These are phyloP conservation scores for Eristalis arbustorum DNA, from an alignment of 2,888 invertebrate species.

Conservation along the genomic window DNA sequence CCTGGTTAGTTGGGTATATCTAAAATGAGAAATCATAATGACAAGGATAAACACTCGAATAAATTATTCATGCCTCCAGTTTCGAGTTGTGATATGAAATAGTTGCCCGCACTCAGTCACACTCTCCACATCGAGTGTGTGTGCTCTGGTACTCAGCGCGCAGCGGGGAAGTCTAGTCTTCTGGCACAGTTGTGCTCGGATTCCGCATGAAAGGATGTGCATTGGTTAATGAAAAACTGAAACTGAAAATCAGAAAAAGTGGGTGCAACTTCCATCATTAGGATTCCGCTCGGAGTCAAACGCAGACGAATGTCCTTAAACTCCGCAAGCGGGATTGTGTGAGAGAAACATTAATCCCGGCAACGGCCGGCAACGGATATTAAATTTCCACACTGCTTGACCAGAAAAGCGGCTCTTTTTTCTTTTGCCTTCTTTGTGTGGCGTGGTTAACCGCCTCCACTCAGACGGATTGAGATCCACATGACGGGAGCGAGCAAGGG, in stretches of 20 bases:
- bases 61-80: constrained; percentile 68
- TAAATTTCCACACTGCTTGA: constrained; percentile 54
- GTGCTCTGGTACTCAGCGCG: constrained; percentile 27
- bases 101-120: constrained; percentile 7
- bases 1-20: constrained; percentile 51
- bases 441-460: constrained; percentile 28
- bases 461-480: constrained; percentile 21
- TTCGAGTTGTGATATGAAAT: constrained; percentile 65
- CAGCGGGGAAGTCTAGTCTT: constrained; percentile 35
- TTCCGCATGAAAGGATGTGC: constrained; percentile 64
- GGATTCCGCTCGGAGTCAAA: constrained; percentile 42
- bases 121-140: constrained; percentile 12
- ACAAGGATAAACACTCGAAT: constrained; percentile 71
- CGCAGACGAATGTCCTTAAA: constrained; percentile 59
- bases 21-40: constrained; percentile 70
- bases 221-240: constrained; percentile 63
- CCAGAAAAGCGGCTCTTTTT: constrained; percentile 15
- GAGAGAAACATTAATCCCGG: constrained; percentile 48
- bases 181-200: constrained; percentile 39
- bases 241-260: constrained; percentile 4
- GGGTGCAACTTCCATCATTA: constrained; percentile 40
- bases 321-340: constrained; percentile 26
- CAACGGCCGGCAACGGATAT: constrained; percentile 48
- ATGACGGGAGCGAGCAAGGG: constrained; percentile 1
- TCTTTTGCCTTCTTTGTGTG: not conserved